A percentile compares a stretch with the other conserved stretches of the same genome.
These are phyloP conservation scores for Catharus minimus DNA, from an alignment of 2,113 vertebrate species.

Conservation along the genomic window DNA sequence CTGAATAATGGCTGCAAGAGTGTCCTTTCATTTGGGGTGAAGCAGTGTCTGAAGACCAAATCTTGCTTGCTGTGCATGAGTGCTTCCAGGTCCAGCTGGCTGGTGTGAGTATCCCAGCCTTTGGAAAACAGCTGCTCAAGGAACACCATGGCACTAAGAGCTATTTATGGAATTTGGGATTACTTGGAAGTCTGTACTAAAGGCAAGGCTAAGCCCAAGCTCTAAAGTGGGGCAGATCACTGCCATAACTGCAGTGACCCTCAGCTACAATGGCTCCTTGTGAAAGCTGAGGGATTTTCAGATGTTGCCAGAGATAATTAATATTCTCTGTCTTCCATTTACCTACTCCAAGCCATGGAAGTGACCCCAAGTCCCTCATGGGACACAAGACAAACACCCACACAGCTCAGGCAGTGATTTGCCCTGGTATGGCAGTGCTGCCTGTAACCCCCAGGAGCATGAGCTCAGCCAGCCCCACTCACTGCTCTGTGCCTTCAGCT, in stretches of 20 bases:
- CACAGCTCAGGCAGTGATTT: background rate
- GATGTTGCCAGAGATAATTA: background rate
- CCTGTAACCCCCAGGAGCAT: rapidly evolving
- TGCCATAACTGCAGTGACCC: background rate
- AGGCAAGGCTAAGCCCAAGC: background rate
- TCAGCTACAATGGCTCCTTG: background rate
- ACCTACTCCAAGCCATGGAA: background rate
- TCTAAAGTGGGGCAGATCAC: background rate
- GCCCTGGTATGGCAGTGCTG: background rate
- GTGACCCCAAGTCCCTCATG: background rate
- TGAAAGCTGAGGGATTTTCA: background rate
- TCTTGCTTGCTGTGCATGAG: background rate
- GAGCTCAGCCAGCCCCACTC: background rate
- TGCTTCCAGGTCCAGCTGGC: background rate
- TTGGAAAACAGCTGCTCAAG: conserved; percentile 16
- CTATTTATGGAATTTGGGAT: background rate
- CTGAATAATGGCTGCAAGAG: background rate
- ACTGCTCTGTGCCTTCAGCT: background rate
- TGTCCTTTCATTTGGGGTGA: background rate
- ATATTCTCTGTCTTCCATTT: background rate
- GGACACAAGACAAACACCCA: background rate
- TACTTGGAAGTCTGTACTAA: background rate
- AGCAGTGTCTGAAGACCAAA: background rate
- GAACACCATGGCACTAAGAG: background rate
- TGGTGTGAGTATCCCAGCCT: background rate